Percentiles rank a stretch among this genome's conserved stretches.
Evolutionary conservation across 2,113 vertebrate genomes (phyloP).

Genomic region (Podilymbus podiceps): DNA sequence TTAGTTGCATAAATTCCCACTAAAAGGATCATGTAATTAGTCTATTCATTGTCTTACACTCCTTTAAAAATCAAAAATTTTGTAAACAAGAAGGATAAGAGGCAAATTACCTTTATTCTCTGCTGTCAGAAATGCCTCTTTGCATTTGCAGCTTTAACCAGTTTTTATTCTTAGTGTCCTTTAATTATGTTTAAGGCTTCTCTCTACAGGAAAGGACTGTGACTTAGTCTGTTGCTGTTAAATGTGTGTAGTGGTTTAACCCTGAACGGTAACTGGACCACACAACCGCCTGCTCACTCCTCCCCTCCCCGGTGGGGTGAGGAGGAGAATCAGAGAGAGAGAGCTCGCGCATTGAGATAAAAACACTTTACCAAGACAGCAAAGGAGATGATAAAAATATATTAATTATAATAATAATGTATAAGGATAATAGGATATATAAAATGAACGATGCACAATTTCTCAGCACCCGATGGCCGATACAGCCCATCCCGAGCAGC

Average conservation of each 20-base stretch:
- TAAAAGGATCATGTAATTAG: neutral
- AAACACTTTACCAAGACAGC: too few relatives aligned
- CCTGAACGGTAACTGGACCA: too few relatives aligned
- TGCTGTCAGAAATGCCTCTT: neutral
- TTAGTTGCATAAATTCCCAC: neutral
- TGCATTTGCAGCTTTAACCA: neutral
- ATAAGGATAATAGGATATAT: too few relatives aligned
- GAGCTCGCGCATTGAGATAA: too few relatives aligned
- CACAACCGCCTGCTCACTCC: too few relatives aligned
- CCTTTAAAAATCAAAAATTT: neutral
- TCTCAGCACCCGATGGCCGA: too few relatives aligned
- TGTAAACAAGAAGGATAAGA: neutral
- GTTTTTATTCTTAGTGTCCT: neutral
- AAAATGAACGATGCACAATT: too few relatives aligned
- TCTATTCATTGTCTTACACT: neutral
- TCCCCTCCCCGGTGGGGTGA: too few relatives aligned
- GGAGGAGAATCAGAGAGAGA: too few relatives aligned
- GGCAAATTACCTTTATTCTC: neutral
- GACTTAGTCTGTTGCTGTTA: neutral
- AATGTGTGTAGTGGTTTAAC: neutral
- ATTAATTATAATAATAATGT: too few relatives aligned
- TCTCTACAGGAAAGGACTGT: neutral
- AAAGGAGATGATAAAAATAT: too few relatives aligned
- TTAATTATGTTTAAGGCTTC: neutral
- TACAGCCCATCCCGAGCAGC: too few relatives aligned